phyloP scores from a whole-genome alignment of 1,140 invertebrate genomes.

The Cydia fagiglandana region DNA sequence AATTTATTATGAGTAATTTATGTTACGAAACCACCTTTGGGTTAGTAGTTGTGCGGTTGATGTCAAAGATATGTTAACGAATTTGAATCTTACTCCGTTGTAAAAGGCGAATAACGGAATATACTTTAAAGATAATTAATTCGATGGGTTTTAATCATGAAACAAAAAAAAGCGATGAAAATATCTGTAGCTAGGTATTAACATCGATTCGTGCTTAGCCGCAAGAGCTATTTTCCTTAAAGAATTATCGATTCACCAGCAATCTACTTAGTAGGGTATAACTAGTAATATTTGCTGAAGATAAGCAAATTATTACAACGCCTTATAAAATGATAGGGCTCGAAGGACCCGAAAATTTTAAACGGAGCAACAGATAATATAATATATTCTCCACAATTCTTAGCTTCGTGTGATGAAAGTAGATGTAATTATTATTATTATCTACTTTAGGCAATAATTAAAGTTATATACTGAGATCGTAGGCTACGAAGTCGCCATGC shows the following conservation, averaged over 20 bases:
- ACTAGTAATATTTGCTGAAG: background rate
- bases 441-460: background rate
- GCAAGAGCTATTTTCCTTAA: background rate
- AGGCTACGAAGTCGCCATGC: background rate
- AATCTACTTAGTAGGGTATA: background rate
- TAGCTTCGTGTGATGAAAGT: background rate
- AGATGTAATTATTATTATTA: background rate
- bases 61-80: too few relatives aligned
- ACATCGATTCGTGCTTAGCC: background rate
- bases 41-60: too few relatives aligned
- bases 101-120: too few relatives aligned
- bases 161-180: background rate
- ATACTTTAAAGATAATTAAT: too few relatives aligned
- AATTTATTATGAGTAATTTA: background rate
- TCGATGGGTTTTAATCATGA: background rate
- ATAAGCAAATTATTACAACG: background rate
- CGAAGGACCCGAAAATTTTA: too few relatives aligned
- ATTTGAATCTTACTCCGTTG: too few relatives aligned
- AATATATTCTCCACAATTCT: background rate
- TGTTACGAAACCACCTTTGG: background rate
- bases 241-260: background rate
- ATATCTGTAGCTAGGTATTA: background rate
- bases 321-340: background rate
- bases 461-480: background rate
- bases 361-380: background rate